Base-by-base conservation (phyloP, 2,888 invertebrate species). In the Campaea margaritaria region DNA sequence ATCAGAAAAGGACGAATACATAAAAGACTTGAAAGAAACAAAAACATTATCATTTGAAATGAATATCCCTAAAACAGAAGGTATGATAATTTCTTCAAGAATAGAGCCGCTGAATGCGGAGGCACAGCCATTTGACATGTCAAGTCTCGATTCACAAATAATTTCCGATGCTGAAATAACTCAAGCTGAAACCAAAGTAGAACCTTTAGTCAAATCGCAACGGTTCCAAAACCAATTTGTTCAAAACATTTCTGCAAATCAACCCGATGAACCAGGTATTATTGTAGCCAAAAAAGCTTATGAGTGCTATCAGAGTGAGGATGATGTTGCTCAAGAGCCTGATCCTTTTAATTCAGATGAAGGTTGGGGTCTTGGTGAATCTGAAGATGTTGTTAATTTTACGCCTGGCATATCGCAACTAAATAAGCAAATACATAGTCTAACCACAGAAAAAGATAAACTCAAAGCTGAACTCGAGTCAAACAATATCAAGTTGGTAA, bases 401-500 rank as follows among this genome's bases (percentile, higher is more conserved):
- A 77, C 81, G 10, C 83, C 87, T n/a, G 93, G 91, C 62, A 75
- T 94, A 21, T 91, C 93, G 58, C 93, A 94, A 67, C 85, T 95
- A 27, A 93, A 94, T 72, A 93, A 94, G 50, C 91, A 93, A 71
- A 90, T 96, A n/a, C 82, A 90, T 28, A 89, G 93, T 54, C 85
- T 96, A 5, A 93, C 94, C 70, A 80, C 87, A 0, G 94, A 95
- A 63, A 93, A 94, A 62, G 91, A 93, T 14, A 86, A 88, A 44
- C 82, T 95, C 15, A 87, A 93, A 58, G 92, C 93, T 54, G 96
- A 96, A 69, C 91, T 96, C 9, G 93, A 94, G 65, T 88, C 94
- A 28, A 87, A 94, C 61, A 95, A 96, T 81, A 85, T 94, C 0
- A 97, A 97, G 79, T 94, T 95, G 31, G 94, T 95, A 0, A 97